Base-by-base conservation (phyloP, 2,888 invertebrate species). In the Aspidiotus rigidus region DNA sequence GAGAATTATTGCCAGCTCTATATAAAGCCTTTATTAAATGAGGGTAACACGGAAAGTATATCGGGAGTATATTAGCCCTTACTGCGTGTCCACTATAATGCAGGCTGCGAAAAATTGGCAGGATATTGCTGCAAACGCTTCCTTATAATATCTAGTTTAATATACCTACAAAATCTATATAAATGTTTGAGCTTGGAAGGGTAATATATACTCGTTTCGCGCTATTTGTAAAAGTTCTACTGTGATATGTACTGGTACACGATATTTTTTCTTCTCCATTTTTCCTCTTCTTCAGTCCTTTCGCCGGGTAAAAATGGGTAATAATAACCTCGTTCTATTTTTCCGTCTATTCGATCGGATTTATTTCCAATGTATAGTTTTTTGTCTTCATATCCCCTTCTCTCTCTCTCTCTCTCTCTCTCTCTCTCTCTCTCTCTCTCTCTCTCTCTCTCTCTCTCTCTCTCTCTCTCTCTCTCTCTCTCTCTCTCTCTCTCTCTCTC, bases 11-110 rank as follows among this genome's bases (percentile, higher is more conserved):
- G 59, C 67, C 67, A 59, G 59, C 67, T 67, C 67, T 67, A 67
- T 67, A 67, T 67, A 67, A 67, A 67, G 67, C 67, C 67, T 67
- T 67, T 67, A 67, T 67, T 67, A 67, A 67, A 67, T 67, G 67
- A 67, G 67, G 67, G 67, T 67, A 67, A 67, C 59, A 67, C 60
- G 44, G 66, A 49, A 67, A 67, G 59, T 59, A 53, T 67, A 67
- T 67, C 49, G 67, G 67, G 67, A 67, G 67, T 59, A 67, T 67
- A 67, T 67, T 67, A 67, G 67, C 67, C 67, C 67, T 59, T 59
- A 56, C 59, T 67, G 60, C 59, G 28, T 59, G 67, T 67, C 67
- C 67, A 67, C 67, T 67, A 59, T 49, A 59, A 59, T 5, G 60
- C 16, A 53, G 42, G 59, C 60, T 28, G 49, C 60, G 60, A 67